Evolutionary conservation across 1,140 invertebrate genomes (phyloP).

Genomic region (Ditylenchus dipsaci): DNA sequence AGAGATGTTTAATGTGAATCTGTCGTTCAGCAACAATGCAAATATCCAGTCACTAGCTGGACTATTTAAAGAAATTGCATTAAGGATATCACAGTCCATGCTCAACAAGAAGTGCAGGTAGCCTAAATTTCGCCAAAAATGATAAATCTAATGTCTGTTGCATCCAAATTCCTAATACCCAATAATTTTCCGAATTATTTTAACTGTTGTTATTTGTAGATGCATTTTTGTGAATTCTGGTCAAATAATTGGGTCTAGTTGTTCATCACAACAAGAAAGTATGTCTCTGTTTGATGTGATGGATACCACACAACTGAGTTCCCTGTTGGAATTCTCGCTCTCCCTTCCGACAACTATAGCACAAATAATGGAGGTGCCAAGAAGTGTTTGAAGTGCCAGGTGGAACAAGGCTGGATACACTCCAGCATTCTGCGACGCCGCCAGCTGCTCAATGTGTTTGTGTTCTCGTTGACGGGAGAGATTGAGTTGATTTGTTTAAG

Average conservation of each 20-base stretch:
- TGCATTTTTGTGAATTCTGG: conserved; percentile 6
- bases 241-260: conserved; percentile 4
- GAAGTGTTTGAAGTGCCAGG: conserved; percentile 13
- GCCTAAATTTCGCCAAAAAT: too few relatives aligned
- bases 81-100: neutral
- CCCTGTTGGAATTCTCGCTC: neutral
- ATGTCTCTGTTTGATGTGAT: neutral
- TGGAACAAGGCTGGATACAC: conserved; percentile 3
- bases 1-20: conserved; percentile 5
- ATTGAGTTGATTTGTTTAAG: conserved; percentile 18
- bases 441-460: conserved; percentile 19
- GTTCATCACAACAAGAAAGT: neutral
- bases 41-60: neutral
- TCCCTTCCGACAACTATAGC: neutral
- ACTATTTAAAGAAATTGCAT: conserved; percentile 7
- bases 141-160: too few relatives aligned
- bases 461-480: conserved; percentile 15
- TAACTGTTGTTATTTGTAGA: neutral
- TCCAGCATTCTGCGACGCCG: conserved; percentile 1
- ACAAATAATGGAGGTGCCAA: neutral
- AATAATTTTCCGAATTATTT: neutral
- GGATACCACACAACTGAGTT: neutral
- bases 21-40: conserved; percentile 3
- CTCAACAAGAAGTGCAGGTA: neutral
- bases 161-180: neutral